Base-by-base conservation (phyloP, 2,888 invertebrate genomes). In the Amblyteles armatorius region DNA sequence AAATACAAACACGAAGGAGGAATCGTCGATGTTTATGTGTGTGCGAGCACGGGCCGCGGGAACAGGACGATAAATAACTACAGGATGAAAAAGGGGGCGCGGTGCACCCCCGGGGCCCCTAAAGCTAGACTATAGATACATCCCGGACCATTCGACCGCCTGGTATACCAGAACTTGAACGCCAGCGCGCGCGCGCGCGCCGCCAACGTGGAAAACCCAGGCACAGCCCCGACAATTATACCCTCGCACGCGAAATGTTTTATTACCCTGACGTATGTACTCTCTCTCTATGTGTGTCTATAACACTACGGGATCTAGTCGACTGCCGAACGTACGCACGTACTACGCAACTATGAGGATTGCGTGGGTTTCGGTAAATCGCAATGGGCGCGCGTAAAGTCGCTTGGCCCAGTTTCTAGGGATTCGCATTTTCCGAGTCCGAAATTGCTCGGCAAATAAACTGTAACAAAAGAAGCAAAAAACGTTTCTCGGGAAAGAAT, bases 41-140 rank as follows among this genome's bases (percentile, higher is more conserved):
- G 57, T 48, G 67, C 13, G 57, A 29, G 60, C 7, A 79, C 65
- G 78, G 76, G 69, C 65, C 50, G 74, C 74, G 79, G 86, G 81
- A 87, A 89, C 90, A 91, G 90, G 91, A 89, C 91, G 91, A 93
- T 93, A 92, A 93, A 93, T 93, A 93, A 92, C 93, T 91, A 91
- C 91, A 91, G 92, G 91, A 93, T 92, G 92, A 93, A 93, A 92
- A 93, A 92, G 92, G 92, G 93, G 92, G 92, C 90, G 91, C 90
- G 90, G 90, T 91, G 91, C 92, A 92, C 92, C 92, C 92, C 91
- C 91, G 93, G 93, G 93, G 92, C 91, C 92, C 93, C 92, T 92
- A 93, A 93, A 93, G 91, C 92, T 91, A 93, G 92, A 89, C 92
- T 92, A 90, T 89, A 85, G 84, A 78, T 83, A 90, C 86, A 88